Conservation (phyloP, 1,140 invertebrate species). For the Megalopta genalis region DNA sequence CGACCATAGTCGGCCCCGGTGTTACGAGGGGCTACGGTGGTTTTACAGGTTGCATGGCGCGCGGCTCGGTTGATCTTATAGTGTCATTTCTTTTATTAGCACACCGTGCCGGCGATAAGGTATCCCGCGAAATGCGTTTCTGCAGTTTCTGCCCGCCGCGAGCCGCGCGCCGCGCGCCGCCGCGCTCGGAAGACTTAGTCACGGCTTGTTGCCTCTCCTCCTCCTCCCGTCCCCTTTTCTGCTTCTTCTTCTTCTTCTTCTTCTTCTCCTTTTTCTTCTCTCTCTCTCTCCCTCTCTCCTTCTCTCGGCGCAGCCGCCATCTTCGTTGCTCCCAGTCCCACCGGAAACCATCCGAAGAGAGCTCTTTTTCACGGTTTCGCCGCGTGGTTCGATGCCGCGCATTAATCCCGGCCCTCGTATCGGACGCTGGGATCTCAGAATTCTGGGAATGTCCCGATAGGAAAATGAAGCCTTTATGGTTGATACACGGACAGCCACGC, state of each 20-base stretch:
- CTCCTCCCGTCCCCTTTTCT: not conserved
- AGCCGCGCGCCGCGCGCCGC: not conserved
- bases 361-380: constrained; percentile 16
- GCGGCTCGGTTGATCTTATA: constrained; percentile 21
- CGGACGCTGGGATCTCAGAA: constrained; percentile 29
- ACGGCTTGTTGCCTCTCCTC: not conserved
- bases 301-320: not conserved
- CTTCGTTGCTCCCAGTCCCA: not conserved
- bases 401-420: constrained; percentile 36
- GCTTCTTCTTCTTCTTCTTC: too few relatives aligned
- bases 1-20: not conserved
- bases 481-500: constrained; percentile 2
- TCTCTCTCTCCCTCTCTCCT: too few relatives aligned
- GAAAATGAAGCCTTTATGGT: constrained; percentile 44
- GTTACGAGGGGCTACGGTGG: not conserved
- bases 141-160: not conserved
- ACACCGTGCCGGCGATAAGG: not conserved
- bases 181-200: not conserved
- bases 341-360: constrained; percentile 4
- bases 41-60: constrained; percentile 22
- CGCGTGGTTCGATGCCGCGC: constrained; percentile 15
- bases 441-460: constrained; percentile 41
- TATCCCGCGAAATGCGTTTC: constrained; percentile 15
- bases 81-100: constrained; percentile 31
- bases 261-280: not conserved